Evolutionary conservation across 2,113 vertebrate genomes (phyloP).

Genomic region (Romanogobio albipinnatus): DNA sequence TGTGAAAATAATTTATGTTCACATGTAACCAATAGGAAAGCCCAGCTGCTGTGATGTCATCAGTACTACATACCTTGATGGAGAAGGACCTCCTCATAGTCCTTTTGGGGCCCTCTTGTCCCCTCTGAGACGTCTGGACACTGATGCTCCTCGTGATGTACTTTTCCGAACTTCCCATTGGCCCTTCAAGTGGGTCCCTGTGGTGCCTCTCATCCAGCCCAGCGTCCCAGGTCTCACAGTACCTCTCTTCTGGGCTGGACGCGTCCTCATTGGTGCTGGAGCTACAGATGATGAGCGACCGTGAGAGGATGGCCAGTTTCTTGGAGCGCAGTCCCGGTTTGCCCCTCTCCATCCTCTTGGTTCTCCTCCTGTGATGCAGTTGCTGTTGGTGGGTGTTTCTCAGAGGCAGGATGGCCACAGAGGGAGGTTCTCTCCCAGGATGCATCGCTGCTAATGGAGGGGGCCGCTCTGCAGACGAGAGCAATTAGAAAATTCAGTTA

Average conservation of each 20-base stretch:
- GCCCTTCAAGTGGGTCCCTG: constrained; percentile 60
- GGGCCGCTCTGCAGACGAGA: constrained; percentile 68
- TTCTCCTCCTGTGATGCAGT: constrained; percentile 67
- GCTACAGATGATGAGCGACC: constrained; percentile 88
- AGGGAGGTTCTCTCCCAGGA: constrained; percentile 63
- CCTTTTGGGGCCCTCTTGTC: constrained; percentile 54
- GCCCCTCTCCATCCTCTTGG: constrained; percentile 83
- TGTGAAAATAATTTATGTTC: not conserved
- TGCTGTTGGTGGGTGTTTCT: constrained; percentile 70
- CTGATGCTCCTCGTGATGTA: constrained; percentile 30
- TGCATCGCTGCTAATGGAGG: constrained; percentile 71
- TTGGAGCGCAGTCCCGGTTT: constrained; percentile 75
- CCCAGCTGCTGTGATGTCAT: constrained; percentile 6
- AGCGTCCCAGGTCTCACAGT: constrained; percentile 63
- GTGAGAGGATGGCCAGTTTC: constrained; percentile 85
- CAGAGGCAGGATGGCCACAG: constrained; percentile 72
- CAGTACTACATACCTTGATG: constrained; percentile 80
- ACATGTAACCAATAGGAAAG: constrained; percentile 1
- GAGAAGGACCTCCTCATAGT: constrained; percentile 77
- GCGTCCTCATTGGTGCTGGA: constrained; percentile 81
- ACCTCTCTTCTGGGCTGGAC: constrained; percentile 80
- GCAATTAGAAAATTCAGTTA: constrained; percentile 80
- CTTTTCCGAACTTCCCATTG: constrained; percentile 25
- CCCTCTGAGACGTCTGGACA: constrained; percentile 33
- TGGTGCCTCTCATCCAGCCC: constrained; percentile 53